Evolutionary conservation across 2,888 invertebrate genomes (phyloP), one percentile per base, ranked within the genome.

Genomic region (Leucania comma): DNA sequence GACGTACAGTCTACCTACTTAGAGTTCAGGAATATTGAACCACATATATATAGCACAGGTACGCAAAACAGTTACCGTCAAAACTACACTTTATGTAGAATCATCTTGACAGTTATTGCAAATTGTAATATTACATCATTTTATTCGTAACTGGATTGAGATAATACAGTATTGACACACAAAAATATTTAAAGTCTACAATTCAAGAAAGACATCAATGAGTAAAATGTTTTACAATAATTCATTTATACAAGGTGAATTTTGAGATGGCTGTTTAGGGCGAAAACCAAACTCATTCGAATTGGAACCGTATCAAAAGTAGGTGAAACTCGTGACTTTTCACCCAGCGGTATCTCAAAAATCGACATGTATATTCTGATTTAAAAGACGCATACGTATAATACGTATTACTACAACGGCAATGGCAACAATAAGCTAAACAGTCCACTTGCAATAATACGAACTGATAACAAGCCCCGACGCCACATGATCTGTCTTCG

Each of bases 381-480:
- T 57, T 26, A 32, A 57, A 32, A 29, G 17, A 78, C 32, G 29
- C 24, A 74, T 64, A 22, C 29, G 50, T 57, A 4, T 58, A 29
- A 66, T 29, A 35, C 51, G 46, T 74, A 53, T 53, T 53, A 66
- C n/a, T 32, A 53, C 29, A 54, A 42, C 38, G 42, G 56, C 51
- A 65, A 59, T 35, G 48, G 51, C 59, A 69, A 58, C 54, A 20
- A 38, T 50, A 57, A 66, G 60, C 29, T 72, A 54, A 42, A 68
- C 12, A 64, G 51, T 62, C n/a, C 48, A 54, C 63, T 64, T 70
- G 58, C 59, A 29, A 68, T 63, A 42, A 58, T 64, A 61, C 57
- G 48, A 72, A 75, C 67, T 64, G 60, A 64, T 70, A 22, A 63
- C 61, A 68, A 72, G 64, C 75, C 59, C 70, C 65, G 56, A n/a